These are phyloP conservation scores for Cecropterus lyciades DNA, from an alignment of 1,140 invertebrate genomes.

Conservation along the genomic window DNA sequence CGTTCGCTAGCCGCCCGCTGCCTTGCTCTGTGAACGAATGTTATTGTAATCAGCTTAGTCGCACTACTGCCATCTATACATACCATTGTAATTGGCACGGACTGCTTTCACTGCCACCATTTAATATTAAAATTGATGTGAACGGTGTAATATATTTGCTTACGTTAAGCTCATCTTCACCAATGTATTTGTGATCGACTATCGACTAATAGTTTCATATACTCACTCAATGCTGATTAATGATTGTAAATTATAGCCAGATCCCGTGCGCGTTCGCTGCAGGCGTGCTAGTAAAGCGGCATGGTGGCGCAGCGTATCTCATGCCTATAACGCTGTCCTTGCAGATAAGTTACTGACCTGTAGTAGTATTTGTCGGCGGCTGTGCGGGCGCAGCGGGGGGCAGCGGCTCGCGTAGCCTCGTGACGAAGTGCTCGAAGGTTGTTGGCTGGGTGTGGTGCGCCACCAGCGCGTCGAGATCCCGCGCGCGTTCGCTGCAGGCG, in stretches of 20 bases:
- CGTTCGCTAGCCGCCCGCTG: conserved; percentile 65
- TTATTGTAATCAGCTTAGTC: background rate
- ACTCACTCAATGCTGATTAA: too few relatives aligned
- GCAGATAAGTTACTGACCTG: conserved; percentile 12
- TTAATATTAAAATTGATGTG: too few relatives aligned
- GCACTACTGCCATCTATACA: too few relatives aligned
- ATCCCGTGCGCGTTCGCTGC: conserved; percentile 94
- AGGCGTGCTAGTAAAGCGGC: conserved; percentile 91
- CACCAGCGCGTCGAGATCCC: conserved; percentile 94
- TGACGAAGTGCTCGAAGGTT: conserved; percentile 91
- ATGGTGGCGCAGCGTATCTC: too few relatives aligned
- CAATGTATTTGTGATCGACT: too few relatives aligned
- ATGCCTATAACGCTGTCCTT: too few relatives aligned
- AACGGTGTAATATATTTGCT: too few relatives aligned
- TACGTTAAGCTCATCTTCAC: too few relatives aligned
- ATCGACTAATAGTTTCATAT: too few relatives aligned
- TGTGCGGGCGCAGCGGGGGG: conserved; percentile 22
- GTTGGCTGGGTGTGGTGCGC: conserved; percentile 94
- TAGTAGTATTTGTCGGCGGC: conserved; percentile 5
- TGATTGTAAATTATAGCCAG: too few relatives aligned
- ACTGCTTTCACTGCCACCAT: too few relatives aligned
- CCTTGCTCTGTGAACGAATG: conserved; percentile 53
- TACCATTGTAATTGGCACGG: too few relatives aligned
- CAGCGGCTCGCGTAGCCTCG: conserved; percentile 65
- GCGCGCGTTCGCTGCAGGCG: conserved; percentile 96